Conservation (phyloP, 2,797 vertebrate species). For the Chanos chanos region DNA sequence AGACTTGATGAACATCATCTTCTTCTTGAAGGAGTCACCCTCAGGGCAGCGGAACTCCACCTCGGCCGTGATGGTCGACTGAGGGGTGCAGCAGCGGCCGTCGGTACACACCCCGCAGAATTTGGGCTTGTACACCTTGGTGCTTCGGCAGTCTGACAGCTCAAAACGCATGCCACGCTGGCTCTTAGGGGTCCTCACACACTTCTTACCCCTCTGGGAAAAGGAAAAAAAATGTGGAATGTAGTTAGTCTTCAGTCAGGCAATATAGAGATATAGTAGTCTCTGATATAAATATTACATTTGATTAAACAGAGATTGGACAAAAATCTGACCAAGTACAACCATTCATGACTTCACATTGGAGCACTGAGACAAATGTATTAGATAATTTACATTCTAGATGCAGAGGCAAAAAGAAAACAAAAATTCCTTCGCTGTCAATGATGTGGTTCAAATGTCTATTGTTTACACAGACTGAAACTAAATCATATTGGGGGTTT, state of each 20-base stretch:
- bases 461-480: neutral
- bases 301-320: no score
- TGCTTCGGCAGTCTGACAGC: conserved; percentile 74
- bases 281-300: no score
- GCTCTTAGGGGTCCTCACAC: conserved; percentile 63
- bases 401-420: no score
- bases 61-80: conserved; percentile 57
- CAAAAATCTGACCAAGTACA: no score
- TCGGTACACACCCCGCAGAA: conserved; percentile 77
- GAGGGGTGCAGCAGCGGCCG: conserved; percentile 73
- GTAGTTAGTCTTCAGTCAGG: neutral
- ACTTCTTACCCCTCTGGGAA: conserved; percentile 74
- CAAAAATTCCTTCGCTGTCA: no score
- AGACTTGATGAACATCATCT: conserved; percentile 80
- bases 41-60: conserved; percentile 78
- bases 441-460: no score
- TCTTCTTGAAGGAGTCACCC: conserved; percentile 70
- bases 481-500: neutral
- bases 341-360: no score
- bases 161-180: conserved; percentile 63
- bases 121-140: conserved; percentile 64
- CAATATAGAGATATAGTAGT: neutral
- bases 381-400: no score
- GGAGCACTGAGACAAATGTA: no score
- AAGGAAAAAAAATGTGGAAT: neutral